These are phyloP conservation scores for Nematostella vectensis DNA, from an alignment of 92 coral and sea anemone species.

Conservation along the genomic window DNA sequence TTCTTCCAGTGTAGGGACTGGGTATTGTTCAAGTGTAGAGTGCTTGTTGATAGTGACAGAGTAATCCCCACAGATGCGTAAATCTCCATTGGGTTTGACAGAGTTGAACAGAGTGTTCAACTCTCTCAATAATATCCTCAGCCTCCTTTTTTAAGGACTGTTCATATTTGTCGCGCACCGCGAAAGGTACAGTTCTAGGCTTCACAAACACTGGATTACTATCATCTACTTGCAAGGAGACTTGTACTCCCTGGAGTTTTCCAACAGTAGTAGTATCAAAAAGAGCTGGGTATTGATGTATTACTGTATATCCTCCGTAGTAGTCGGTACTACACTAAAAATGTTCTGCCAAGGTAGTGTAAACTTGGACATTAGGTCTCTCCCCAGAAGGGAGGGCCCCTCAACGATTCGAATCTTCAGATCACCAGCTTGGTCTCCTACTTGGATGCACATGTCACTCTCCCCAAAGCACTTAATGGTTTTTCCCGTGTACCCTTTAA, in stretches of 20 bases:
- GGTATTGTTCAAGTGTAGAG: constrained; percentile 32
- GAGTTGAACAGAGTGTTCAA: constrained; percentile 44
- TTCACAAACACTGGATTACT: constrained; percentile 18
- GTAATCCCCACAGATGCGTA: constrained; percentile 33
- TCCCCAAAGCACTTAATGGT: constrained; percentile 26
- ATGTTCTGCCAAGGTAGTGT: constrained; percentile 29
- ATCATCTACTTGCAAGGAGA: constrained; percentile 21
- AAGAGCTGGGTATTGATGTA: constrained; percentile 22
- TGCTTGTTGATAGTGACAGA: constrained; percentile 28
- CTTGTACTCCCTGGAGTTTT: constrained; percentile 44
- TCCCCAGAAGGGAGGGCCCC: constrained; percentile 34
- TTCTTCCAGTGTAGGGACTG: constrained; percentile 37
- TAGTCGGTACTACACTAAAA: constrained; percentile 16
- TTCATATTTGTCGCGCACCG: constrained; percentile 34
- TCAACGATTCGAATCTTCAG: constrained; percentile 21
- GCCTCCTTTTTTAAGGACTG: constrained; percentile 20
- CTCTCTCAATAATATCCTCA: constrained; percentile 32
- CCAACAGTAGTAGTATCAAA: constrained; percentile 32
- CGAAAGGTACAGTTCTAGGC: constrained; percentile 37
- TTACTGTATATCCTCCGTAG: constrained; percentile 31
- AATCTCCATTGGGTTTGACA: constrained; percentile 22
- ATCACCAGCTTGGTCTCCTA: constrained; percentile 26
- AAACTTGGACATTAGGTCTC: constrained; percentile 38
- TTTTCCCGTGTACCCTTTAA: constrained; percentile 25
- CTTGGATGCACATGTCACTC: constrained; percentile 23